phyloP scores from a whole-genome alignment of 2,888 invertebrate species.

The Keiferia lycopersicella region DNA sequence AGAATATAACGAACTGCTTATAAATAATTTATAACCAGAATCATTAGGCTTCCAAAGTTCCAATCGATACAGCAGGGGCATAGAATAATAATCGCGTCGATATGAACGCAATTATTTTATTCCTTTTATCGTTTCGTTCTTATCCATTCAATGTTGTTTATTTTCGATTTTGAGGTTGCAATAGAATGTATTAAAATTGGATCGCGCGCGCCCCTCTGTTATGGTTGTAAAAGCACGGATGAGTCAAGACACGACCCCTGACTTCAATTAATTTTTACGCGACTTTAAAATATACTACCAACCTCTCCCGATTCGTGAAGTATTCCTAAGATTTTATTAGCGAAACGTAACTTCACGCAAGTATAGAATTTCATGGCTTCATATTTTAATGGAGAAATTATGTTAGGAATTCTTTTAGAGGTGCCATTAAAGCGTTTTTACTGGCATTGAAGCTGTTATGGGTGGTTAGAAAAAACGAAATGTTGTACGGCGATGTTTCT shows the following conservation, averaged over 20 bases:
- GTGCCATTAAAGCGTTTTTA: slow-evolving; percentile 39
- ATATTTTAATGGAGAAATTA: slow-evolving; percentile 63
- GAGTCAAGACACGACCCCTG: slow-evolving; percentile 30
- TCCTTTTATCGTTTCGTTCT: background rate
- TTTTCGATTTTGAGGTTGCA: background rate
- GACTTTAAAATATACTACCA: slow-evolving; percentile 48
- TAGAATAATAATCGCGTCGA: background rate
- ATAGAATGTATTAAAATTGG: slow-evolving; percentile 32
- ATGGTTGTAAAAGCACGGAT: slow-evolving; percentile 34
- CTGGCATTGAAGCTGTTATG: slow-evolving; percentile 23
- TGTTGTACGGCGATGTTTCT: slow-evolving; percentile 6
- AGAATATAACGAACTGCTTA: slow-evolving; percentile 10
- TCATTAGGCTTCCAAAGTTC: slow-evolving; percentile 9
- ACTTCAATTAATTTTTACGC: slow-evolving; percentile 64
- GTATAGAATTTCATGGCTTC: slow-evolving; percentile 55
- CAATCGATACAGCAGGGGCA: background rate
- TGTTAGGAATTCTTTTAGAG: slow-evolving; percentile 56
- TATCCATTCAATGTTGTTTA: slow-evolving; percentile 1
- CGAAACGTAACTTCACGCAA: slow-evolving; percentile 50
- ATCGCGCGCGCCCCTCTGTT: slow-evolving; percentile 2
- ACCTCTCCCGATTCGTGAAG: slow-evolving; percentile 31
- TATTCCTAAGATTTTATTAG: slow-evolving; percentile 48
- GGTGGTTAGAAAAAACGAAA: slow-evolving; percentile 25
- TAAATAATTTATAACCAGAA: slow-evolving; percentile 7
- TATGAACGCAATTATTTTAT: background rate